phyloP scores from a whole-genome alignment of 2,888 invertebrate species.

The Drosophila eohydei region DNA sequence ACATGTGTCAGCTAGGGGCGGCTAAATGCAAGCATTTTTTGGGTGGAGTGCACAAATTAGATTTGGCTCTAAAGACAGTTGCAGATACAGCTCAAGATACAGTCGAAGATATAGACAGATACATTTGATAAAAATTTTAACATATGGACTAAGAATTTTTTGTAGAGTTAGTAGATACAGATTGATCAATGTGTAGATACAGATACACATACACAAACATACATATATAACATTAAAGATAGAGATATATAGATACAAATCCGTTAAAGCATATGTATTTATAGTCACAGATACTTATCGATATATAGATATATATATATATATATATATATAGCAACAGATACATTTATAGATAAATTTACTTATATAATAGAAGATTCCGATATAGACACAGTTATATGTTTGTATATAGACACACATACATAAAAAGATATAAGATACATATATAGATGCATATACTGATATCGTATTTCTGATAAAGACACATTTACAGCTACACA shows the following conservation, averaged over 20 bases:
- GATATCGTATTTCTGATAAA: neutral
- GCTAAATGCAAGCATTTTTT: constrained; percentile 51
- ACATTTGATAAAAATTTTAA: constrained; percentile 1
- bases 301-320: neutral
- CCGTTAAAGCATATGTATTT: neutral
- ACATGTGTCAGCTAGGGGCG: constrained; percentile 72
- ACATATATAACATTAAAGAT: too few relatives aligned
- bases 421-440: neutral
- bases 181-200: neutral
- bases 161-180: neutral
- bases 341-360: neutral
- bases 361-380: neutral
- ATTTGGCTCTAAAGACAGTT: constrained; percentile 16
- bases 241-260: neutral
- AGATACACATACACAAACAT: neutral
- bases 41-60: constrained; percentile 54
- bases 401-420: neutral
- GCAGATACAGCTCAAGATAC: constrained; percentile 10
- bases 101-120: constrained; percentile 9
- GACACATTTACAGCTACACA: neutral
- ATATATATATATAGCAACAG: neutral
- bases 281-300: neutral
- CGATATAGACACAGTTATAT: neutral
- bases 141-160: neutral
- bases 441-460: neutral